Evolutionary conservation across 2,113 vertebrate genomes (phyloP).

Genomic region (Plecturocebus donacophilus): DNA sequence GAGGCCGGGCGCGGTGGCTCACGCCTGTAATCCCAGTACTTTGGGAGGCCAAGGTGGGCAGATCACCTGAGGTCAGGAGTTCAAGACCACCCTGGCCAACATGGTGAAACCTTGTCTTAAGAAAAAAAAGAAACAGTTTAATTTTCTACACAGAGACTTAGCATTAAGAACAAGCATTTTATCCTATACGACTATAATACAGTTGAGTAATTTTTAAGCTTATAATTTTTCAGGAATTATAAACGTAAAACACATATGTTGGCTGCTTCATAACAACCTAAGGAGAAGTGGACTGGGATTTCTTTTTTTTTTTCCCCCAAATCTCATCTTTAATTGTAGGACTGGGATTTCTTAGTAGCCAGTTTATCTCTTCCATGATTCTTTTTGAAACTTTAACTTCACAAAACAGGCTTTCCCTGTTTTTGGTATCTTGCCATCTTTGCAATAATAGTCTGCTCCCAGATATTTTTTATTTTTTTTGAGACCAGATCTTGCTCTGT

Average conservation of each 20-base stretch:
- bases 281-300: neutral
- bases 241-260: neutral
- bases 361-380: neutral
- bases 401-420: neutral
- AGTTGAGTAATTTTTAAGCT: neutral
- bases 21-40: no score
- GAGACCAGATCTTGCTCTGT: no score
- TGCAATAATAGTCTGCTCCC: neutral
- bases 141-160: neutral
- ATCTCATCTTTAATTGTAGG: no score
- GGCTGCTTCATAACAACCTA: neutral
- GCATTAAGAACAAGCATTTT: neutral
- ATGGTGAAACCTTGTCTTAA: no score
- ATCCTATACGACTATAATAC: neutral
- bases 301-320: neutral
- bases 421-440: conserved; percentile 1
- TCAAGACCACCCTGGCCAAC: no score
- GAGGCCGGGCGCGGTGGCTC: no score
- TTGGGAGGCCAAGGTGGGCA: no score
- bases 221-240: neutral
- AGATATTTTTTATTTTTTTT: no score
- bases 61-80: no score
- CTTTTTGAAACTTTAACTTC: neutral
- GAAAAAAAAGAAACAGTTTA: neutral
- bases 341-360: neutral